Evolutionary conservation across 2,797 vertebrate species (phyloP).

Genomic region (Cossypha polioptera): DNA sequence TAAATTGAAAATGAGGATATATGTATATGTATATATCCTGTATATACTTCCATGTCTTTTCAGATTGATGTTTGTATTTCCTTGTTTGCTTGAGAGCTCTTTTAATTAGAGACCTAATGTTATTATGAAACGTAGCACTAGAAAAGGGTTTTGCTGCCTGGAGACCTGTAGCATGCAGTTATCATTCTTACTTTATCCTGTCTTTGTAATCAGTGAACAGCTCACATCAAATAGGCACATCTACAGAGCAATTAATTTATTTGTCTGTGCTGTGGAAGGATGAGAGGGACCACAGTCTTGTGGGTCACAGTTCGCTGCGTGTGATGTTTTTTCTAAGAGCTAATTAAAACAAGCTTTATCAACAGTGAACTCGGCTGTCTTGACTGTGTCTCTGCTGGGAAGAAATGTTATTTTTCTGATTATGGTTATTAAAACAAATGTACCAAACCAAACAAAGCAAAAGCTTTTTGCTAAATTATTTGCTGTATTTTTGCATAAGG

Average conservation of each 20-base stretch:
- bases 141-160: neutral
- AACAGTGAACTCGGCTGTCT: neutral
- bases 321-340: neutral
- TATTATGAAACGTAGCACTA: neutral
- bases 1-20: neutral
- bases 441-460: neutral
- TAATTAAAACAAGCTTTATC: neutral
- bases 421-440: neutral
- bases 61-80: neutral
- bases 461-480: neutral
- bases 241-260: neutral
- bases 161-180: neutral
- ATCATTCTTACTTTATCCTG: neutral
- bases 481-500: neutral
- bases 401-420: slow-evolving; percentile 3
- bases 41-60: neutral
- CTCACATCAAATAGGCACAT: neutral
- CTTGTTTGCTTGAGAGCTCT: neutral
- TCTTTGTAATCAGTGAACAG: neutral
- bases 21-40: neutral
- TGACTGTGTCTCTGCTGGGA: neutral
- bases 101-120: neutral
- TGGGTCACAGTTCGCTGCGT: fast-evolving
- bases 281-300: neutral
- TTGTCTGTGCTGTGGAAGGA: neutral